Conservation (phyloP, 1,140 invertebrate species). For the Phymorhynchus buccinoides region DNA sequence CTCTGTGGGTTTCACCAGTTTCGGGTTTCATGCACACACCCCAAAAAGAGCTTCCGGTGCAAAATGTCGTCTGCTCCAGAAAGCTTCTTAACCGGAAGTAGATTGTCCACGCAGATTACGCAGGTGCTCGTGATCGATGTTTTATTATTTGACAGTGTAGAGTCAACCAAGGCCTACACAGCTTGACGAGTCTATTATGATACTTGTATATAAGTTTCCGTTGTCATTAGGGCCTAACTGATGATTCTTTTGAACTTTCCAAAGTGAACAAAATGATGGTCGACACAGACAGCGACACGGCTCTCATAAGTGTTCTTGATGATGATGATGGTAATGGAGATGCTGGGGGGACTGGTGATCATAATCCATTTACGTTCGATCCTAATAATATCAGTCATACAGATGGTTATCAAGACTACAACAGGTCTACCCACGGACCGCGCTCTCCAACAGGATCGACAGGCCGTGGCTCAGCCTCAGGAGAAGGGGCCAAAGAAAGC, state of each 20-base stretch:
- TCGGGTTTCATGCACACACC: background rate
- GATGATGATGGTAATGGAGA: constrained; percentile 24
- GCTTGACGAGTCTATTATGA: background rate
- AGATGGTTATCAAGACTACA: constrained; percentile 33
- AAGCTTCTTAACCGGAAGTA: constrained; percentile 26
- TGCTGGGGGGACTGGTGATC: constrained; percentile 17
- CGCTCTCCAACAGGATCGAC: constrained; percentile 62
- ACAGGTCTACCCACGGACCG: constrained; percentile 41
- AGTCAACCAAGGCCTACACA: background rate
- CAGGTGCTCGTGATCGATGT: constrained; percentile 40
- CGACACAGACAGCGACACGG: constrained; percentile 35
- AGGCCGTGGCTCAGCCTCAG: constrained; percentile 44
- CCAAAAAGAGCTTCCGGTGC: background rate
- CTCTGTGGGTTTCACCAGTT: too few relatives aligned
- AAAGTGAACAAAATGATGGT: constrained; percentile 3
- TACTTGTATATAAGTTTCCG: background rate
- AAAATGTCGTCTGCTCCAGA: constrained; percentile 28
- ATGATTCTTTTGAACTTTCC: background rate
- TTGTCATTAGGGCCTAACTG: background rate
- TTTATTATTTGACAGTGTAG: background rate
- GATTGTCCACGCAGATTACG: constrained; percentile 15
- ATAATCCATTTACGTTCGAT: constrained; percentile 14
- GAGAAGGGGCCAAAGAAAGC: constrained; percentile 65
- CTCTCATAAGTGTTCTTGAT: constrained; percentile 33
- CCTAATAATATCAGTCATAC: constrained; percentile 14